Evolutionary conservation across 2,888 invertebrate genomes (phyloP).

Genomic region (Phortica magna): DNA sequence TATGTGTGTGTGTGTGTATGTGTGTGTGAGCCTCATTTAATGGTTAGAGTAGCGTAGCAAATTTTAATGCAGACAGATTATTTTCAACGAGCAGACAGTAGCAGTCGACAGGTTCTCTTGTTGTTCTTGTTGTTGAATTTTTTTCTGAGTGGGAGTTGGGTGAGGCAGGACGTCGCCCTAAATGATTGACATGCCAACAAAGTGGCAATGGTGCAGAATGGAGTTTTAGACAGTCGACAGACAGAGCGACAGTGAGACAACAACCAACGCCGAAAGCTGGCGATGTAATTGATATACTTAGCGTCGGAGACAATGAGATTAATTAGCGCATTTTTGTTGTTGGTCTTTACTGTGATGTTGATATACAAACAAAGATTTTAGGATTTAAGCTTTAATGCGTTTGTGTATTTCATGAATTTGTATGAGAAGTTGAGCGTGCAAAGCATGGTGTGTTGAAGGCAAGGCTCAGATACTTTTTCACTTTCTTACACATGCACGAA

Average conservation of each 20-base stretch:
- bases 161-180: not conserved
- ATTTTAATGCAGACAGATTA: conserved; percentile 30
- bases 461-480: no score
- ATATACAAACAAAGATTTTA: not conserved
- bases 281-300: conserved; percentile 30
- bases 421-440: no score
- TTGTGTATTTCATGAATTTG: not conserved
- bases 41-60: not conserved
- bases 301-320: conserved; percentile 23
- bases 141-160: not conserved
- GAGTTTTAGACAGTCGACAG: conserved; percentile 1
- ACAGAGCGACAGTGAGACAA: not conserved
- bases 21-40: not conserved
- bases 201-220: not conserved
- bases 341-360: not conserved
- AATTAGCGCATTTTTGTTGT: conserved; percentile 17
- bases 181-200: conserved; percentile 29
- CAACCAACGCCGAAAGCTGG: not conserved
- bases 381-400: not conserved
- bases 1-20: not conserved
- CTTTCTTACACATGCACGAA: no score
- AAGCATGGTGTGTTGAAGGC: no score
- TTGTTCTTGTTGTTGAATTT: not conserved
- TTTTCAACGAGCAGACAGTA: conserved; percentile 25
- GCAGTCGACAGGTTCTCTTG: not conserved